Conservation (phyloP, 2,113 vertebrate genomes). For the Salvator merianae region DNA sequence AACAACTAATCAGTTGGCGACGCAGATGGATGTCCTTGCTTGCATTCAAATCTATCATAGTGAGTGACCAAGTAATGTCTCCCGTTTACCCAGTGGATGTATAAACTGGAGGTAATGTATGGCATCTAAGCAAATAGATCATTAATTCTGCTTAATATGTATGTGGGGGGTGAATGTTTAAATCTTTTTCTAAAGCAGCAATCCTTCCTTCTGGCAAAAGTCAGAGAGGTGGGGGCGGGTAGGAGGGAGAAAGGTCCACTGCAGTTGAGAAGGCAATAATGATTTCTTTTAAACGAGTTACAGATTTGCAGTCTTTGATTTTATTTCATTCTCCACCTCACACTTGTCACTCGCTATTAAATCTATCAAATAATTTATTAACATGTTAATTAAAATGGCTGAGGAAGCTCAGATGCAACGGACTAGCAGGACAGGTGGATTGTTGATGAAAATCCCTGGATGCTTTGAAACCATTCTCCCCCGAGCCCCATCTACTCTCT, state of each 20-base stretch:
- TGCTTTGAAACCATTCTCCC: slow-evolving; percentile 54
- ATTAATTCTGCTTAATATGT: slow-evolving; percentile 88
- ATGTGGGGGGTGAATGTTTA: slow-evolving; percentile 71
- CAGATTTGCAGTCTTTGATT: slow-evolving; percentile 67
- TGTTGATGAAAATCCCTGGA: slow-evolving; percentile 44
- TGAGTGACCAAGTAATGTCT: slow-evolving; percentile 79
- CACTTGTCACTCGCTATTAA: slow-evolving; percentile 74
- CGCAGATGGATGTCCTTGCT: slow-evolving; percentile 86
- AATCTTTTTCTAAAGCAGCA: slow-evolving; percentile 70
- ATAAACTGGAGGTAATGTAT: slow-evolving; percentile 88
- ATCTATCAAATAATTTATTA: slow-evolving; percentile 79
- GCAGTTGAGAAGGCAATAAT: slow-evolving; percentile 55
- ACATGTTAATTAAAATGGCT: slow-evolving; percentile 80
- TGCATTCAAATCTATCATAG: slow-evolving; percentile 88
- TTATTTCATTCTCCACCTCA: slow-evolving; percentile 63
- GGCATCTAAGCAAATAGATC: slow-evolving; percentile 84
- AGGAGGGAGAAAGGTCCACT: slow-evolving; percentile 2
- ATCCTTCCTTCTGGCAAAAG: slow-evolving; percentile 38
- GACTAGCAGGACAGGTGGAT: slow-evolving; percentile 43
- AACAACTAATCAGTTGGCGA: slow-evolving; percentile 90
- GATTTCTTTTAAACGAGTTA: slow-evolving; percentile 60
- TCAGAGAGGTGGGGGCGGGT: neutral
- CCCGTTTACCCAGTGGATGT: slow-evolving; percentile 78
- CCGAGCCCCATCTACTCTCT: neutral
- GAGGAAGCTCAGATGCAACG: slow-evolving; percentile 66